Conservation (phyloP, 2,888 invertebrate species). For the Papilio protenor region DNA sequence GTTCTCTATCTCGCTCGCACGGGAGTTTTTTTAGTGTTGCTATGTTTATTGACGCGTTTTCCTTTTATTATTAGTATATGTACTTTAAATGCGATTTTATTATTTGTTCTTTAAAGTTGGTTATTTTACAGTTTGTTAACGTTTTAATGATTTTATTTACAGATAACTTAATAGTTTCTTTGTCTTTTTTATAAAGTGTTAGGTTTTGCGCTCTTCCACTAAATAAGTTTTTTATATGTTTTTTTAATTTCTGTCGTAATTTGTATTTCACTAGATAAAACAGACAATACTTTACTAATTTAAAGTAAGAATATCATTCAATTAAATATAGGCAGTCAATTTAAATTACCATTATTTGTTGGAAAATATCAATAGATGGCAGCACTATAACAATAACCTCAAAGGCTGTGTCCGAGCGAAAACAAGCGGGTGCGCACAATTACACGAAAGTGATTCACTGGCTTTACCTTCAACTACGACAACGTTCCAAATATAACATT, state of each 20-base stretch:
- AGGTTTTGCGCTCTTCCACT: no score
- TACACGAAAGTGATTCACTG: slow-evolving; percentile 61
- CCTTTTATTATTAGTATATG: neutral
- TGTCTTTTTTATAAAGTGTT: neutral
- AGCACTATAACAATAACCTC: slow-evolving; percentile 75
- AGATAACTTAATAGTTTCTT: neutral
- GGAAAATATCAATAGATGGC: slow-evolving; percentile 52
- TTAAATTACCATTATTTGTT: neutral
- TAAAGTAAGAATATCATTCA: no score
- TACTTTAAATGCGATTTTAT: neutral
- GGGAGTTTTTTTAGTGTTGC: slow-evolving; percentile 62
- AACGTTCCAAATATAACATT: slow-evolving; percentile 58
- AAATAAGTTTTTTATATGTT: no score
- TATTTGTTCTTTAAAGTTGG: neutral
- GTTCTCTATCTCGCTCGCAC: slow-evolving; percentile 76
- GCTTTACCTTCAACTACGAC: slow-evolving; percentile 54
- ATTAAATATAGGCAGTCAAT: no score
- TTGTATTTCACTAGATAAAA: no score
- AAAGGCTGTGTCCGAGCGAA: slow-evolving; percentile 76
- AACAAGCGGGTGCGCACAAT: slow-evolving; percentile 67
- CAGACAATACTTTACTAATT: no score
- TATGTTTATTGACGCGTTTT: slow-evolving; percentile 47
- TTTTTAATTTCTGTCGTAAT: no score
- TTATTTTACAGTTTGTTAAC: neutral
- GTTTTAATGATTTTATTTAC: neutral